Evolutionary conservation across 2,113 vertebrate species (phyloP), one percentile per base, ranked within the genome.

Genomic region (Rhegmatorhina hoffmannsi): DNA sequence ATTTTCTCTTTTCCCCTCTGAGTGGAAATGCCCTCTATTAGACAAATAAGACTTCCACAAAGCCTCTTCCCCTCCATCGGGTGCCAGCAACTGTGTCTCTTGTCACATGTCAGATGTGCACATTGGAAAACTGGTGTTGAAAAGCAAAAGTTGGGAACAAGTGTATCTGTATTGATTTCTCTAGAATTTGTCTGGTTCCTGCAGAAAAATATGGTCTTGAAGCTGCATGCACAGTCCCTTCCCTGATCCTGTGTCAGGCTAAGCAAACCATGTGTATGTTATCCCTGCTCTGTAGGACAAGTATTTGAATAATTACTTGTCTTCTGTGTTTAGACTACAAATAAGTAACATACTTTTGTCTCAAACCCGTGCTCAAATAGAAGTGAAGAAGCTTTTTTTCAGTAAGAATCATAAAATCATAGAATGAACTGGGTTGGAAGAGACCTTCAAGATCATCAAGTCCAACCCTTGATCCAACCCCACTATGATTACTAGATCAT

Each of bases 71-170:
- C 6, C 34, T 92, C 66, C 24, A 3, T 68, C 49, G 64, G 20
- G 15, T 36, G 44, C 69, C 36, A 49, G 40, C 7, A 47, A n/a
- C 44, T 64, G 19, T 8, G 1, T 68, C 36, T 68, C 60, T 68
- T 0, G 0, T 53, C 0, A 0, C 23, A 4, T 23, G 25, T 56
- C 59, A 34, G 25, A 66, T 19, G 28, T 24, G 21, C 1, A 2
- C 46, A 10, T 58, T 1, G 3, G 46, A 60, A 84, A 91, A 34
- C 29, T 60, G 38, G 38, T 91, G 6, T 9, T 74, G 50, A 60
- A 84, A 74, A 63, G 34, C 28, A 31, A 20, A 90, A 84, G 13
- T 8, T 84, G 28, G 16, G 8, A 84, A 46, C 31, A 40, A 60
- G 10, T 1, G 0, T 73, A 16, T 60, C 44, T 73, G 5, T 56